Conservation (phyloP, 1,140 invertebrate genomes). For the Brachionus angularis region DNA sequence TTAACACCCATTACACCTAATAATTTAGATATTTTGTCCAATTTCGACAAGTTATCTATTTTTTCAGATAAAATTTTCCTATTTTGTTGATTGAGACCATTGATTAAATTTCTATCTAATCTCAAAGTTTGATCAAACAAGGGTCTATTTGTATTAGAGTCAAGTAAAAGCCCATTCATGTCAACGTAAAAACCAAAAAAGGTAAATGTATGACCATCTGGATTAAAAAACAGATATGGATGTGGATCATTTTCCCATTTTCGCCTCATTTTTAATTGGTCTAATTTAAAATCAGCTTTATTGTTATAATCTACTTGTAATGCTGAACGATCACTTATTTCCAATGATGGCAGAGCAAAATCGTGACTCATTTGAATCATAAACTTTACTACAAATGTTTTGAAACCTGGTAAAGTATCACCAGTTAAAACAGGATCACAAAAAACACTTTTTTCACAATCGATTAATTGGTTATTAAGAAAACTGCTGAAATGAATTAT, state of each 20-base stretch:
- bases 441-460: conserved; percentile 52
- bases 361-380: conserved; percentile 36
- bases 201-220: conserved; percentile 41
- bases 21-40: conserved; percentile 2
- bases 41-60: conserved; percentile 10
- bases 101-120: not conserved
- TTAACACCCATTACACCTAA: conserved; percentile 26
- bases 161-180: not conserved
- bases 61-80: conserved; percentile 15
- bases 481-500: conserved; percentile 53
- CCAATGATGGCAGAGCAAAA: conserved; percentile 30
- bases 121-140: not conserved
- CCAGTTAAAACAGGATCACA: conserved; percentile 46
- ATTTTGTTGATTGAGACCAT: conserved; percentile 15
- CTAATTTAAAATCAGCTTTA: conserved; percentile 25
- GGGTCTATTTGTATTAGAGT: not conserved
- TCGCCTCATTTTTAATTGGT: conserved; percentile 36
- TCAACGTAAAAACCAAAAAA: conserved; percentile 28
- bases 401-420: conserved; percentile 47
- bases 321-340: conserved; percentile 21
- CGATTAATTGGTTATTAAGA: conserved; percentile 51
- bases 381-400: conserved; percentile 21
- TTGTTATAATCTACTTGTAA: not conserved
- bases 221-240: conserved; percentile 41
- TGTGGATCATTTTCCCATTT: conserved; percentile 39